Evolutionary conservation across 2,797 vertebrate species (phyloP), one percentile per base, ranked within the genome.

Genomic region (Aulostomus chinensis): DNA sequence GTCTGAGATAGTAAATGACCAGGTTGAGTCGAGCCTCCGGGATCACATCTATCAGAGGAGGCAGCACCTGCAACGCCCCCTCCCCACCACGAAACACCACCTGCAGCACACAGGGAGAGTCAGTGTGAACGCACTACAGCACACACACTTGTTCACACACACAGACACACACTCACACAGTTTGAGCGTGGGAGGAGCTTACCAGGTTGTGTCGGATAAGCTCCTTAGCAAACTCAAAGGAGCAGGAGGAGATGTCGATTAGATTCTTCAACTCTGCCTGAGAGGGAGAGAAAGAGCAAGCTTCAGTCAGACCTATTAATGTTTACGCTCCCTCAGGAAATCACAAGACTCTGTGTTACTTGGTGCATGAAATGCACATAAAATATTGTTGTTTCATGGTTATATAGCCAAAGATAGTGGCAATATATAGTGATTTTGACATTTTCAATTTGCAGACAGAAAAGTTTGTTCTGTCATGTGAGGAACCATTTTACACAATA

Each of bases 1-100:
- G 97, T 64, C 93, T 91, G 49, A 99, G 94, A 77, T 98, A 96
- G 83, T 98, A 99, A 87, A 99, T 99, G 73, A 98, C 96, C 61
- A 99, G 88, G 85, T 99, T 99, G 55, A 99, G 90, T 80, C 96
- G 91, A 12, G 96, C 96, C 84, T 98, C 97, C 4, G 96, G 93
- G 84, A 99, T 98, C 78, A 98, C 97, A 67, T 99, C 96, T 34
- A 99, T 95, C 58, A 99, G 78, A 16, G 96, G 95, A 66, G 95
- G 96, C 24, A 99, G 85, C 35, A 99, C 92, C 93, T 91, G 97
- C 76, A 91, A 89, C 22, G 96, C 94, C 5, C 96, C 96, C 78
- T 98, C 94, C n/a, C 97, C 97, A 31, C 94, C 95, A 32, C 94
- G 93, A 78, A 99, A 99, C 69, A 99, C 97, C 39, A 98, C 95